Base-by-base conservation (phyloP, 1,140 invertebrate species). In the Orussus abietinus region DNA sequence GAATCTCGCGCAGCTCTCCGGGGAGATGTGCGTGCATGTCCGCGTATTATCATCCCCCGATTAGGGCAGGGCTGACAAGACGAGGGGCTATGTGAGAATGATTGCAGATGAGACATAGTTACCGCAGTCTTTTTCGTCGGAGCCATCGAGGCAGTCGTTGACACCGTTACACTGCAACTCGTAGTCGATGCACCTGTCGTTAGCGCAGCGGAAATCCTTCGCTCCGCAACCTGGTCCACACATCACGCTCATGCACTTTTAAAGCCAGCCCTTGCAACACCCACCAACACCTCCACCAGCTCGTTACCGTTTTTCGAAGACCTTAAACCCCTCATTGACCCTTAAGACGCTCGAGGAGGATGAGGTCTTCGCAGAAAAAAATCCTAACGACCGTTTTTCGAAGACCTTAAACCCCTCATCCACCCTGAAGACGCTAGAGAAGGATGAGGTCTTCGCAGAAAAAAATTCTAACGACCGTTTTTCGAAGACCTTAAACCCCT, bases 71-170 rank as follows among this genome's bases (percentile, higher is more conserved):
- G n/a, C n/a, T n/a, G n/a, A n/a, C n/a, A n/a, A n/a, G n/a, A n/a
- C n/a, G n/a, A n/a, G n/a, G n/a, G n/a, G n/a, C n/a, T n/a, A n/a
- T n/a, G n/a, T n/a, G n/a, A n/a, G 15, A 20, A 38, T 17, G 15
- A 39, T 39, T 20, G 15, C 17, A 12, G 10, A 14, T 31, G 17
- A 38, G 25, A 37, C 30, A 69, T 72, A 82, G 81, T 82, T 85
- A 85, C 83, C 80, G 75, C 84, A 86, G 66, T 80, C 77, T 60
- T 69, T 74, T 74, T 86, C 84, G 61, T 86, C 85, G 51, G 80
- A 80, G 66, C 79, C 79, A 74, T 85, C 84, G 44, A 64, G 64
- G 74, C 85, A 87, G 74, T 86, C 81, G 56, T 79, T 77, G 45
- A 71, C 65, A 38, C 78, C 77, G 74, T 86, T 81, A 72, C 85